Evolutionary conservation across 2,113 vertebrate species (phyloP).

Genomic region (Oenanthe oenanthe): DNA sequence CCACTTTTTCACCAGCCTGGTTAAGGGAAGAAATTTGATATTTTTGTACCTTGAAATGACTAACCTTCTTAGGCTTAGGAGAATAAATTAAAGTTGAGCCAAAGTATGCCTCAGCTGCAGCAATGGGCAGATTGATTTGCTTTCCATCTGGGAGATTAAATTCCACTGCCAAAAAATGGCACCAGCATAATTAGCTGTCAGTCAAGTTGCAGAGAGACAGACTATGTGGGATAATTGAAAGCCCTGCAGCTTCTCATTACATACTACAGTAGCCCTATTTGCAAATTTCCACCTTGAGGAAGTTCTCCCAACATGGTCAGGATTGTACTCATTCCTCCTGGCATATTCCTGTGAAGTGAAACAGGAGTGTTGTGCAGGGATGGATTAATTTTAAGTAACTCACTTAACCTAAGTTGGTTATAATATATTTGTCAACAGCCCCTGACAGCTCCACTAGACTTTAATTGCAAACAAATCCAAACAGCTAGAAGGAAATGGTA

Average conservation of each 20-base stretch:
- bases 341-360: slow-evolving; percentile 34
- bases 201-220: slow-evolving; percentile 73
- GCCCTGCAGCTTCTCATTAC: slow-evolving; percentile 79
- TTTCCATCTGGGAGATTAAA: slow-evolving; percentile 94
- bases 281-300: slow-evolving; percentile 67
- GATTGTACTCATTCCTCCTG: slow-evolving; percentile 3
- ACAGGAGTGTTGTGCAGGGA: background rate
- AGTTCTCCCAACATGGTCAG: slow-evolving; percentile 17
- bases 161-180: slow-evolving; percentile 80
- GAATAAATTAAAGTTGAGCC: slow-evolving; percentile 92
- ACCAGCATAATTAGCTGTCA: slow-evolving; percentile 86
- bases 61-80: slow-evolving; percentile 84
- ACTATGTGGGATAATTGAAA: slow-evolving; percentile 76
- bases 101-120: slow-evolving; percentile 85
- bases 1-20: slow-evolving; percentile 65
- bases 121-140: slow-evolving; percentile 89
- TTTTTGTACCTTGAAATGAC: slow-evolving; percentile 83
- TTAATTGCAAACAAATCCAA: slow-evolving; percentile 37
- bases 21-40: slow-evolving; percentile 80
- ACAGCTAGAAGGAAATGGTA: background rate
- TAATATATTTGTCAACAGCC: slow-evolving; percentile 56
- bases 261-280: slow-evolving; percentile 67
- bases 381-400: slow-evolving; percentile 47
- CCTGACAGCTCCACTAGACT: slow-evolving; percentile 38
- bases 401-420: slow-evolving; percentile 11